These are phyloP conservation scores for Plusia festucae DNA, from an alignment of 2,888 invertebrate genomes.

Conservation along the genomic window DNA sequence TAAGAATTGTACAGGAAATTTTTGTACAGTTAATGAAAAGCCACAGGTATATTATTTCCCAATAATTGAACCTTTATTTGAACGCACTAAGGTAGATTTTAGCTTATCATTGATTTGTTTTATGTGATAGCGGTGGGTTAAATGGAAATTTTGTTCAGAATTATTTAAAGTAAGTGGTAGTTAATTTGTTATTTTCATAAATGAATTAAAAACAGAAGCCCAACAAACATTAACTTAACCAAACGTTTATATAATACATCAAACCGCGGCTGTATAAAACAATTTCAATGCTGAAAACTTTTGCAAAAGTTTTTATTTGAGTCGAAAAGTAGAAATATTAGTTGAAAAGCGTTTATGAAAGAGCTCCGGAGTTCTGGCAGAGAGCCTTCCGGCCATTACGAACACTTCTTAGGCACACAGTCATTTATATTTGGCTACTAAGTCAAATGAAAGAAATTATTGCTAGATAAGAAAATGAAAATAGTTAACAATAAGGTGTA, in stretches of 20 bases:
- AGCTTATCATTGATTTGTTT: too few species aligned
- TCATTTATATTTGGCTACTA: neutral
- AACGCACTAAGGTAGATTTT: too few species aligned
- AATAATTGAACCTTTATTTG: too few species aligned
- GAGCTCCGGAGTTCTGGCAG: conserved; percentile 9
- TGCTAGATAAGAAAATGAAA: neutral
- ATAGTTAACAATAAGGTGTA: neutral
- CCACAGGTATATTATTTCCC: too few species aligned
- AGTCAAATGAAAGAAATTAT: neutral
- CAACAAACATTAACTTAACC: neutral
- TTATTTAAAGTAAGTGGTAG: too few species aligned
- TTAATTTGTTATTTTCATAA: too few species aligned
- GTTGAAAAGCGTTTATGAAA: conserved; percentile 18
- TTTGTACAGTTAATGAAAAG: too few species aligned
- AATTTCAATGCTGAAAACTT: conserved; percentile 15
- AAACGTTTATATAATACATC: conserved; percentile 11
- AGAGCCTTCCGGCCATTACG: conserved; percentile 1
- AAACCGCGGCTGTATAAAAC: conserved; percentile 12
- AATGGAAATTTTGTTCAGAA: too few species aligned
- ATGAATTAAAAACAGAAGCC: too few species aligned
- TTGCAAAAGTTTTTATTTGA: conserved; percentile 16
- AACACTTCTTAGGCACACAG: neutral
- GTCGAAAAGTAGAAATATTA: conserved; percentile 36
- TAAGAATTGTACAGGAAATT: neutral
- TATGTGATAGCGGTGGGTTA: too few species aligned